Conservation (phyloP, 2,113 vertebrate genomes). For the Semnornis frantzii region DNA sequence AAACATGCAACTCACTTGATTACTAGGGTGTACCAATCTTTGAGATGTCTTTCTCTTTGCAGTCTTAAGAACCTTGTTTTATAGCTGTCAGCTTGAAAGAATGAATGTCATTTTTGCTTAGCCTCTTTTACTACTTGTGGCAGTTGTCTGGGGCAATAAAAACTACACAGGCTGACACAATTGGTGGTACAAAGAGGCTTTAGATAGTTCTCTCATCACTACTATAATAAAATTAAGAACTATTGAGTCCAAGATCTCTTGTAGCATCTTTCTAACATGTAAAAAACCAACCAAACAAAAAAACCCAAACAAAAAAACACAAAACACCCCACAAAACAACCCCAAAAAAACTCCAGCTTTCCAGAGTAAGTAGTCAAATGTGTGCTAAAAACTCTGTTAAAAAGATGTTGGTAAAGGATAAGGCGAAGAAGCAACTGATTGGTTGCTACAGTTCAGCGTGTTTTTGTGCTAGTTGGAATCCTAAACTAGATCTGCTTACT, state of each 20-base stretch:
- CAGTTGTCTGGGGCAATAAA: conserved; percentile 40
- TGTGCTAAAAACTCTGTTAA: neutral
- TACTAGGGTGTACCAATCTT: neutral
- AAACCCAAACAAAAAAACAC: too few relatives aligned
- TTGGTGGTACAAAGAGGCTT: neutral
- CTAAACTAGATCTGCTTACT: neutral
- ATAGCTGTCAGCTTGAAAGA: conserved; percentile 49
- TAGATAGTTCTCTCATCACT: neutral
- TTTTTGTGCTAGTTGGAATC: neutral
- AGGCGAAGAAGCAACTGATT: neutral
- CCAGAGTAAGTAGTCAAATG: neutral
- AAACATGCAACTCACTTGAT: conserved; percentile 18
- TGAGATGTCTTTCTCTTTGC: conserved; percentile 13
- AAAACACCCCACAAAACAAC: too few relatives aligned
- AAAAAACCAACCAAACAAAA: neutral
- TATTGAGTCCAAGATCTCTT: neutral
- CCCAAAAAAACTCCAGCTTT: neutral
- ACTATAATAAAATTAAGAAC: neutral
- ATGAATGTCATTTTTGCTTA: conserved; percentile 20
- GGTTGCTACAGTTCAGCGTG: neutral
- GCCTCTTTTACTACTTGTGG: conserved; percentile 15
- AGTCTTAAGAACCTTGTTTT: conserved; percentile 28
- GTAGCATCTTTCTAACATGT: neutral
- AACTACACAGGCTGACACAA: conserved; percentile 3
- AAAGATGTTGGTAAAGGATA: neutral